phyloP scores from a whole-genome alignment of 2,113 vertebrate species.

The Otus sunia region DNA sequence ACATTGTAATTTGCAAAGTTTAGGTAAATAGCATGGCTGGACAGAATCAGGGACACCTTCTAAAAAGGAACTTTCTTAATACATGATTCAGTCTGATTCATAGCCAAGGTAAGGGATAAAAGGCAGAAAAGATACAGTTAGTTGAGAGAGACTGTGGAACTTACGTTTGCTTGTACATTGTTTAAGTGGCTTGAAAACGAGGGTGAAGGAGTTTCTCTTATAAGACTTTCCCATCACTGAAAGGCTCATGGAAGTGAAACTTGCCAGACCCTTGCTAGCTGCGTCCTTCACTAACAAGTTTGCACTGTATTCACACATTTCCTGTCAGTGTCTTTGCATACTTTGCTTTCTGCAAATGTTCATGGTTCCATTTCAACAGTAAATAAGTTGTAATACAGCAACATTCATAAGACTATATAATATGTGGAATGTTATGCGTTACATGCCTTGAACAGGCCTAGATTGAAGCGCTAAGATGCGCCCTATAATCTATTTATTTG shows the following conservation, averaged over 20 bases:
- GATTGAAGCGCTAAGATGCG: neutral
- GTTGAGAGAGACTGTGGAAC: neutral
- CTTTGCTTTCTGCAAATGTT: neutral
- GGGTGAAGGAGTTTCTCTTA: neutral
- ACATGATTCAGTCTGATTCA: neutral
- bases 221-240: neutral
- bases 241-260: neutral
- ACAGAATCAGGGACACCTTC: neutral
- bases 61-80: neutral
- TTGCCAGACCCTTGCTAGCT: neutral
- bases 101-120: neutral
- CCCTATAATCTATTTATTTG: neutral
- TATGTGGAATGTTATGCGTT: neutral
- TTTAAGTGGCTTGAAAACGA: neutral
- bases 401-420: neutral
- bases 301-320: neutral
- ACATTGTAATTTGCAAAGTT: neutral
- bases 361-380: neutral
- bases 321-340: neutral
- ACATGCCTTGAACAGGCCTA: neutral
- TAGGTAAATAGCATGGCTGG: neutral
- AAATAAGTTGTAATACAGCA: neutral
- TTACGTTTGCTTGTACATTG: neutral
- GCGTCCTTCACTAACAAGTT: neutral
- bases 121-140: neutral